Percentiles rank a stretch among this genome's conserved stretches.
phyloP scores from a whole-genome alignment of 1,140 invertebrate species.

The Papilio machaon region DNA sequence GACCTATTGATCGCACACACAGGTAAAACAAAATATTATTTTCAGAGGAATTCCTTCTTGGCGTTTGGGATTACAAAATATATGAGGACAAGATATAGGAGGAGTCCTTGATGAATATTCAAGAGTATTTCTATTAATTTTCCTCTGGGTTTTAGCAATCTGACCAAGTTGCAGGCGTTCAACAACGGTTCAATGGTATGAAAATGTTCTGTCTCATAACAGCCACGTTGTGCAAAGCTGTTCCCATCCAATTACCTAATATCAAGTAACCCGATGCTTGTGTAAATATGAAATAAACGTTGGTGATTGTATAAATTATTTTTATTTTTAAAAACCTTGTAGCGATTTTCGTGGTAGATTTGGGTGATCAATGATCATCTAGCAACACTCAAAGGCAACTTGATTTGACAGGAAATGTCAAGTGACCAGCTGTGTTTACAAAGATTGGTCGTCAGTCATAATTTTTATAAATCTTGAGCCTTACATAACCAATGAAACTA shows the following conservation, averaged over 20 bases:
- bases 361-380: too few relatives aligned
- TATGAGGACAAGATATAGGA: constrained; percentile 17
- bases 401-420: not conserved
- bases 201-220: too few relatives aligned
- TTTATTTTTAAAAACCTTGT: too few relatives aligned
- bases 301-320: too few relatives aligned
- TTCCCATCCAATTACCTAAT: not conserved
- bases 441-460: not conserved
- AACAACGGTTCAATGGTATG: too few relatives aligned
- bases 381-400: too few relatives aligned
- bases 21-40: not conserved
- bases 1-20: not conserved
- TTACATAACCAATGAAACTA: constrained; percentile 9
- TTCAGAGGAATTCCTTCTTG: constrained; percentile 45
- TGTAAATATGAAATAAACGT: not conserved
- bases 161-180: not conserved
- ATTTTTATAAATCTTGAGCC: not conserved
- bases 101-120: not conserved
- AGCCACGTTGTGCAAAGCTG: not conserved
- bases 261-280: too few relatives aligned
- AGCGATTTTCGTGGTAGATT: too few relatives aligned
- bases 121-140: not conserved
- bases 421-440: not conserved
- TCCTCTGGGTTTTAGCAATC: not conserved
- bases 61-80: constrained; percentile 39